These are phyloP conservation scores for Euwallacea fornicatus DNA, from an alignment of 1,140 invertebrate genomes.

Conservation along the genomic window DNA sequence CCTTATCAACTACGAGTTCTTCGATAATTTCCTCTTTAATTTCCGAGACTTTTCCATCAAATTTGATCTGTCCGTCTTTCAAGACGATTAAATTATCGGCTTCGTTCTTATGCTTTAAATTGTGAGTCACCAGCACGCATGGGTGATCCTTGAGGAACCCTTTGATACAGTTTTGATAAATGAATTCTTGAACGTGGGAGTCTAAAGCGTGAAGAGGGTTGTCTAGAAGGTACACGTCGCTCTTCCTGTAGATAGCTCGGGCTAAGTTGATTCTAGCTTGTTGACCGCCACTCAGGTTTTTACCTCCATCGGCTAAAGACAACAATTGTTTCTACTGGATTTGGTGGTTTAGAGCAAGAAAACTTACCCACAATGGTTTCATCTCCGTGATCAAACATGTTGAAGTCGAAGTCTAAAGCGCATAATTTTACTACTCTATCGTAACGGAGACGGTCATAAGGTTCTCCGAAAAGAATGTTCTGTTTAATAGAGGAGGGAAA, in stretches of 20 bases:
- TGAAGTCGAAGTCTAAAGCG: slow-evolving; percentile 69
- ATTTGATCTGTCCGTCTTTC: slow-evolving; percentile 35
- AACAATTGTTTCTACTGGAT: not conserved
- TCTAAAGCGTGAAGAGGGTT: slow-evolving; percentile 84
- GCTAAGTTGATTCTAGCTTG: slow-evolving; percentile 88
- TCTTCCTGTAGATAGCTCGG: slow-evolving; percentile 76
- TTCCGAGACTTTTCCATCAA: slow-evolving; percentile 27
- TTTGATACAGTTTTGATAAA: slow-evolving; percentile 74
- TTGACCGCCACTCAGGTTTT: slow-evolving; percentile 82
- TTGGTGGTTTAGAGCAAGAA: not conserved
- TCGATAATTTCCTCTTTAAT: slow-evolving; percentile 34
- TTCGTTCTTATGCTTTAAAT: slow-evolving; percentile 51
- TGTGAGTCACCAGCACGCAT: slow-evolving; percentile 76
- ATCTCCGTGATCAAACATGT: slow-evolving; percentile 69
- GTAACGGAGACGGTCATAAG: slow-evolving; percentile 55
- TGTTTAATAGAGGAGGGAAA: slow-evolving; percentile 63
- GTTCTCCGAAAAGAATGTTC: slow-evolving; percentile 67
- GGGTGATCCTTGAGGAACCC: slow-evolving; percentile 72
- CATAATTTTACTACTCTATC: slow-evolving; percentile 50
- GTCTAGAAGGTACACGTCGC: slow-evolving; percentile 79
- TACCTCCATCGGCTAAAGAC: slow-evolving; percentile 74
- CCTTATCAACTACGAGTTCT: slow-evolving; percentile 27
- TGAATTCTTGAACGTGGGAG: slow-evolving; percentile 75
- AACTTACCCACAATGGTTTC: slow-evolving; percentile 65
- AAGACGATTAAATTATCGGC: slow-evolving; percentile 41